A percentile compares a stretch with the other conserved stretches of the same genome.
phyloP scores from a whole-genome alignment of 2,888 invertebrate genomes.

The Stenchaetothrips biformis region DNA sequence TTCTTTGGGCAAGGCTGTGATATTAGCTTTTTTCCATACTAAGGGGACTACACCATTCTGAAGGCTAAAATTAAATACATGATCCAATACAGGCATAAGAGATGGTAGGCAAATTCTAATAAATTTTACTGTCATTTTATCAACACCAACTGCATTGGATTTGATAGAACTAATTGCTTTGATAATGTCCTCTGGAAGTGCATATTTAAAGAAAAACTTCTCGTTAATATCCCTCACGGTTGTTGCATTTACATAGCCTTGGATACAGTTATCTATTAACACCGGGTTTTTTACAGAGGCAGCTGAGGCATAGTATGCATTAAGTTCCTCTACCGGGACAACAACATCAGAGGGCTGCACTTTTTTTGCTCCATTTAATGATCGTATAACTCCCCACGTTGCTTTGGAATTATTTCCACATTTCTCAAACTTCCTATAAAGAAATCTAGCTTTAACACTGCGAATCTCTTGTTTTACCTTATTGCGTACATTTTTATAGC shows the following conservation, averaged over 20 bases:
- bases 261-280: neutral
- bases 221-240: neutral
- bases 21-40: neutral
- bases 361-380: neutral
- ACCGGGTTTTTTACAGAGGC: neutral
- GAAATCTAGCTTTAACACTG: neutral
- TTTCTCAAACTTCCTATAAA: neutral
- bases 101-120: neutral
- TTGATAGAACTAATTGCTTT: neutral
- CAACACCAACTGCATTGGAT: neutral
- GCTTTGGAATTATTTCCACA: too few relatives aligned
- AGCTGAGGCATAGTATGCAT: neutral
- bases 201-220: neutral
- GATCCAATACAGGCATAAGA: neutral
- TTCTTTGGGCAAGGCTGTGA: neutral
- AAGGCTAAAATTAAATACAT: neutral
- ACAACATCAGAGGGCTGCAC: neutral
- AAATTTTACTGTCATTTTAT: neutral
- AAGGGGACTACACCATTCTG: neutral
- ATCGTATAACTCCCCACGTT: neutral
- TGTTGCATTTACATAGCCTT: neutral
- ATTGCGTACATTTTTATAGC: neutral
- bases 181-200: neutral
- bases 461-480: neutral
- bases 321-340: neutral